Base-by-base conservation (phyloP, 2,888 invertebrate species). In the Rosalia funebris region DNA sequence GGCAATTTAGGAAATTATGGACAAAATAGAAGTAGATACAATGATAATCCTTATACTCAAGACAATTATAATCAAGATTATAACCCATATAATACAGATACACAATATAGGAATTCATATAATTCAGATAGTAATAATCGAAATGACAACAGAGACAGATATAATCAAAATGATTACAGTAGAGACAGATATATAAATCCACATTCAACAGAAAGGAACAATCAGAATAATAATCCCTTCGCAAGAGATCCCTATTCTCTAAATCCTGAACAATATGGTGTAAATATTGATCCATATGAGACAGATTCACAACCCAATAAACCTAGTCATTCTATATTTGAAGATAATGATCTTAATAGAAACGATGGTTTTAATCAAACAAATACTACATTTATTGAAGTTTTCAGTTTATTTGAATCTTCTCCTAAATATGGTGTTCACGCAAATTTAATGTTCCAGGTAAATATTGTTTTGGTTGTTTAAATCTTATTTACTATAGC, bases 381-480 rank as follows among this genome's bases (percentile, higher is more conserved):
- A 1, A 76, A 77, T 60, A 67, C 59, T 14, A 75, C 75, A 11
- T 78, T 72, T 56, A 80, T 79, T 55, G 91, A 91, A 71, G 81
- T 85, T 0, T 94, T 93, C 76, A 84, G 87, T 58, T 78, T 95
- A 45, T 94, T 94, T 75, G 87, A 89, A 66, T 94, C 93, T 0
- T 85, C 84, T 16, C 87, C 86, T n/a, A 1, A 82, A 71, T 90
- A 91, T 75, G 89, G 88, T 5, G 82, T 83, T 10, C 88, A 88
- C 47, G 88, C 88, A 2, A 94, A 95, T 83, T 82, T 95, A 45
- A 78, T 95, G 15, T 86, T 95, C 64, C 92, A 93, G 83, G 94
- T 93, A 83, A 78, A 73, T n/a, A 68, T 12, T 37, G 17, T 5
- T 10, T n/a, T n/a, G n/a, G n/a, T n/a, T n/a, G n/a, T n/a, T n/a